Evolutionary conservation across 2,113 vertebrate species (phyloP).

Genomic region (Callorhinus ursinus): DNA sequence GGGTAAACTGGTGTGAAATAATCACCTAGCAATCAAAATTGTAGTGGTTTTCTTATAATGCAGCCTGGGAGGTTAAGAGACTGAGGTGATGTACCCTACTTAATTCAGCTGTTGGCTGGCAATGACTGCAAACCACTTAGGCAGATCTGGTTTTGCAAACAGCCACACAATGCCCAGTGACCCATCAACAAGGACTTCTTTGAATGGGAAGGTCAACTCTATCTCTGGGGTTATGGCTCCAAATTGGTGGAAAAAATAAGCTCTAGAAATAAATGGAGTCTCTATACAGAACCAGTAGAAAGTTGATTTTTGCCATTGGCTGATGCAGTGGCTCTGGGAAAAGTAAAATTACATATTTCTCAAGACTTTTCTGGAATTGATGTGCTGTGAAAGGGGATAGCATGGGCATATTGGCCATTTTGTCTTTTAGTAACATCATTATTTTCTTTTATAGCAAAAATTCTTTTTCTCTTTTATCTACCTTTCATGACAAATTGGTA

Average conservation of each 20-base stretch:
- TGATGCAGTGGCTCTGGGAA: neutral
- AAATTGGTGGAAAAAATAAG: neutral
- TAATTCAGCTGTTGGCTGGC: neutral
- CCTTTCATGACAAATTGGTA: neutral
- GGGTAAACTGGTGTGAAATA: neutral
- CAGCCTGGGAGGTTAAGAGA: neutral
- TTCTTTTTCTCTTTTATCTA: neutral
- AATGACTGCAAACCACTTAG: neutral
- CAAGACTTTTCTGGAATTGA: neutral
- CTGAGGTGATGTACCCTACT: neutral
- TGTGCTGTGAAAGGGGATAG: neutral
- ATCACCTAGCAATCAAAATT: neutral
- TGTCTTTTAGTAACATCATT: neutral
- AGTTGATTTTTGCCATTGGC: neutral
- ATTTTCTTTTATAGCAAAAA: neutral
- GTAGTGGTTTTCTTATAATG: neutral
- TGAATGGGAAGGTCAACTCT: neutral
- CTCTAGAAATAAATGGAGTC: neutral
- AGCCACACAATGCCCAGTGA: neutral
- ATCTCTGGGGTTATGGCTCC: neutral
- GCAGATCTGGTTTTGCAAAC: neutral
- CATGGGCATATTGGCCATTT: neutral
- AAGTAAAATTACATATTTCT: neutral
- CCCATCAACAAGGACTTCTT: neutral
- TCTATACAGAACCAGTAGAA: neutral